phyloP scores from a whole-genome alignment of 2,797 vertebrate genomes.

The Prionace glauca region DNA sequence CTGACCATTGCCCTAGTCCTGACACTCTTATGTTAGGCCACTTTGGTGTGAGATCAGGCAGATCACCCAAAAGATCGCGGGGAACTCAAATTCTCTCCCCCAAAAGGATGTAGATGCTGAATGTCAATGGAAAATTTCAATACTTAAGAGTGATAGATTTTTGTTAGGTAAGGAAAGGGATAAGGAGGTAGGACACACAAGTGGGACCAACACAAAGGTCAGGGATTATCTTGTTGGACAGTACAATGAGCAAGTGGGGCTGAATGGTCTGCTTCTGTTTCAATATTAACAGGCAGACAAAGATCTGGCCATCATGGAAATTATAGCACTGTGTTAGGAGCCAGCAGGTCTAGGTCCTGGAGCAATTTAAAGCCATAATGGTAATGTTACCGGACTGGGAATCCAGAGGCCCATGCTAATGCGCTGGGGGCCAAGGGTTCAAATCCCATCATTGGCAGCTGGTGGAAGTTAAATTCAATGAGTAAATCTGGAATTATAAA shows the following conservation, averaged over 20 bases:
- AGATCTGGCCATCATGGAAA: background rate
- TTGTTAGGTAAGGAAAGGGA: background rate
- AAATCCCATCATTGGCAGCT: too few relatives aligned
- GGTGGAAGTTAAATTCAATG: too few relatives aligned
- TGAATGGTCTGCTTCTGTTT: background rate
- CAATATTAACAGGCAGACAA: background rate
- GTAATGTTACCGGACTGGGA: too few relatives aligned
- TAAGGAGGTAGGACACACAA: background rate
- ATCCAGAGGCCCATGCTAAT: too few relatives aligned
- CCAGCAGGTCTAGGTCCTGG: background rate
- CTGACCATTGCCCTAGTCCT: background rate
- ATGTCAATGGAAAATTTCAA: background rate
- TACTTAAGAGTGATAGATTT: background rate
- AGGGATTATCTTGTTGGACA: background rate
- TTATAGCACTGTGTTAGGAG: background rate
- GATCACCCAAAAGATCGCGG: background rate
- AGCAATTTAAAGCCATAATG: background rate
- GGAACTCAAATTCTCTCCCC: background rate
- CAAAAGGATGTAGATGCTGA: background rate
- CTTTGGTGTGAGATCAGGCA: background rate
- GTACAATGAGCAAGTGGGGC: background rate
- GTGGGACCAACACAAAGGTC: background rate
- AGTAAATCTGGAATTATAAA: too few relatives aligned
- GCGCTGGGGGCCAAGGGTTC: too few relatives aligned
- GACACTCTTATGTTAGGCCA: background rate